phyloP scores from a whole-genome alignment of 2,113 vertebrate genomes.

The Chaetodon auriga region DNA sequence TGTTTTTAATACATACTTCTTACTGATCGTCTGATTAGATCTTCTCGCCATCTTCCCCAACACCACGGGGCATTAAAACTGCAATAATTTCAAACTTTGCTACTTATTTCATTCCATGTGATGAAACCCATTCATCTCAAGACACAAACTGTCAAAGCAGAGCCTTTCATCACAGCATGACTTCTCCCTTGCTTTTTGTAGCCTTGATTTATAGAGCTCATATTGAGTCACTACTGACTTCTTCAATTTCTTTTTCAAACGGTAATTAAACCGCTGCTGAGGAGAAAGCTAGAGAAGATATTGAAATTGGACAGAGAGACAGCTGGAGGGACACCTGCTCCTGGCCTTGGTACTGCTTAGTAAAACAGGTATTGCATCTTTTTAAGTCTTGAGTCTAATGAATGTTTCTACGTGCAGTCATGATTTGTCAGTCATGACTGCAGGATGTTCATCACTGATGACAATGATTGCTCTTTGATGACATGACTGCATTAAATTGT shows the following conservation, averaged over 20 bases:
- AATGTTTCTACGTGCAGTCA: too few species aligned
- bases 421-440: not conserved
- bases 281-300: not conserved
- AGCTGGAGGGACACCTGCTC: not conserved
- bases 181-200: slow-evolving; percentile 25
- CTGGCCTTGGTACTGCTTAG: not conserved
- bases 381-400: not conserved
- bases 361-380: slow-evolving; percentile 1
- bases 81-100: slow-evolving; percentile 18
- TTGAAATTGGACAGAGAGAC: not conserved
- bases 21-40: slow-evolving; percentile 22
- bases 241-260: slow-evolving; percentile 15
- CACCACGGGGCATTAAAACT: slow-evolving; percentile 5
- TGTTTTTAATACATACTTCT: not conserved
- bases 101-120: slow-evolving; percentile 40
- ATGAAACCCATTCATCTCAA: slow-evolving; percentile 62
- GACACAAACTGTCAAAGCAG: slow-evolving; percentile 58
- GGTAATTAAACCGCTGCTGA: slow-evolving; percentile 10
- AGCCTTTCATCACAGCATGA: slow-evolving; percentile 54
- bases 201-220: slow-evolving; percentile 45
- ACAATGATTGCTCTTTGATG: not conserved
- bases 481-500: not conserved
- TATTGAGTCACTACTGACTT: slow-evolving; percentile 29
- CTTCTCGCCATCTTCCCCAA: not conserved
- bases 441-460: not conserved